Conservation (phyloP, 2,113 vertebrate species). For the Charina bottae region DNA sequence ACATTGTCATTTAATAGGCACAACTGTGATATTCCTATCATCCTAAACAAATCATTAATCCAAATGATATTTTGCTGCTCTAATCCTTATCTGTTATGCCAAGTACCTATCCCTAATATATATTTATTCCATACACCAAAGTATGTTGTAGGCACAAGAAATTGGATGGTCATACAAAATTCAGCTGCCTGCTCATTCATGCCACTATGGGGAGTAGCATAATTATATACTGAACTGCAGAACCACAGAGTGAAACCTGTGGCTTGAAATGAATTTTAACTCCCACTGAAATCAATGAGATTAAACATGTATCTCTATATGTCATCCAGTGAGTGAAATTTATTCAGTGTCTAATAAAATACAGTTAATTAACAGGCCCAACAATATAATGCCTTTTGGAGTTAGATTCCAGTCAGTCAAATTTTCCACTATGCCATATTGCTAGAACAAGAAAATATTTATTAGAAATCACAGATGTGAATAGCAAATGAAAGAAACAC, state of each 20-base stretch:
- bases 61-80: background rate
- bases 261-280: background rate
- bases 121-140: background rate
- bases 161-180: background rate
- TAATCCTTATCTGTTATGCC: background rate
- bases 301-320: background rate
- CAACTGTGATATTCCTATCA: background rate
- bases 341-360: background rate
- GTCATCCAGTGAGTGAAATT: background rate
- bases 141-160: background rate
- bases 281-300: background rate
- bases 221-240: background rate
- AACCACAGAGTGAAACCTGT: background rate
- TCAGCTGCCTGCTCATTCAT: background rate
- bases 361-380: background rate
- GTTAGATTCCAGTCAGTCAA: background rate
- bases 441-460: conserved; percentile 49
- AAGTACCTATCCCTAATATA: background rate
- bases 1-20: background rate
- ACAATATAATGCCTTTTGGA: background rate
- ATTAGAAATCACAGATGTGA: conserved; percentile 52
- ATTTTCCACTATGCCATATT: background rate
- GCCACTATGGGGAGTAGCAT: background rate
- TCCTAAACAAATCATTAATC: conserved; percentile 3
- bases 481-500: conserved; percentile 38